Evolutionary conservation across 2,888 invertebrate genomes (phyloP), one percentile per base, ranked within the genome.

Genomic region (Apomyelois bistriatella): DNA sequence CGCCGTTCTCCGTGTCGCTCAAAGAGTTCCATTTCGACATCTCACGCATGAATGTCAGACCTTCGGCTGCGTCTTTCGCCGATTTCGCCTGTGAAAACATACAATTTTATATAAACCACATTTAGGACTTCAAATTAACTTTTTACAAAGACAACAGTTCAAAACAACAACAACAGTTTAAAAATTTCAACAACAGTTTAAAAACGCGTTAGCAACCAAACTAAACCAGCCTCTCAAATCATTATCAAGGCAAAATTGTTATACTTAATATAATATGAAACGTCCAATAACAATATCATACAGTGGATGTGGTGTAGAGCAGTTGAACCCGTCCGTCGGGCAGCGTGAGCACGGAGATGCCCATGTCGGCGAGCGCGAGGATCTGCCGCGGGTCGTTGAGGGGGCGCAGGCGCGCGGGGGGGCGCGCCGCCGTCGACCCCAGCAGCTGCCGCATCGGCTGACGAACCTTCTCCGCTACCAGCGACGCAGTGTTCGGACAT

Each of bases 41-140:
- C 86, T 99, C 99, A 72, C 97, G 96, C 98, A 99, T 98, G 77
- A 99, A 99, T 10, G 96, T 91, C 35, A 98, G 88, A 0, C 99
- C 99, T 85, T 98, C 96, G 66, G 97, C 96, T 0, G 97, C 98
- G 74, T 97, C 96, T 64, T 95, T 94, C 0, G 95, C 90, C 8
- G 95, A 94, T 72, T 94, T 94, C 2, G 99, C 99, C 97, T 98
- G 12, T 13, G 3, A 9, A 40, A 8, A 40, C 9, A 37, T 12
- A 40, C 15, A 9, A 38, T 12, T 3, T 12, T 1, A 15, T 12
- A 38, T 15, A 5, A n/a, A n/a, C n/a, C n/a, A n/a, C n/a, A n/a
- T n/a, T n/a, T n/a, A n/a, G n/a, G n/a, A n/a, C n/a, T n/a, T n/a
- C n/a, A 38, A 15, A 12, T 9, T 12, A 3, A 2, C 3, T n/a